Evolutionary conservation across 2,888 invertebrate species (phyloP).

Genomic region (Halictus quadricinctus): DNA sequence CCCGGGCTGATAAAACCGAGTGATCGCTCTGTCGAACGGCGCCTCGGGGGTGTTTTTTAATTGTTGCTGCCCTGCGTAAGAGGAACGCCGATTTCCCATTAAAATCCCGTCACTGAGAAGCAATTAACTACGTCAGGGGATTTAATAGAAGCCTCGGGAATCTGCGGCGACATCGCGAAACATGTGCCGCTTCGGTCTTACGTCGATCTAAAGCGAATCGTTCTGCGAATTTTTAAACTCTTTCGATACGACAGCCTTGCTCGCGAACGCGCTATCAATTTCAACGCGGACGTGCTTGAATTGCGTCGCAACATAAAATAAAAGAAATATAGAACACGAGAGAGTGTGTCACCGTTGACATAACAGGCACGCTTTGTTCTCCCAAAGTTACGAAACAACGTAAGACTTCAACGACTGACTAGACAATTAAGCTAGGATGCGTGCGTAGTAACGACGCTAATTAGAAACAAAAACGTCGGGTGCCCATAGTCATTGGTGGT

Average conservation of each 20-base stretch:
- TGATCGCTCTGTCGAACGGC: constrained; percentile 6
- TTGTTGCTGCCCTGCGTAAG: background rate
- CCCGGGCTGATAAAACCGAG: background rate
- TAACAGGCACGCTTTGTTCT: too few species aligned
- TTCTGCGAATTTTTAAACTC: constrained; percentile 24
- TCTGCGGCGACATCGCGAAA: background rate
- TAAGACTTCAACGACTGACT: background rate
- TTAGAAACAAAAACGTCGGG: background rate
- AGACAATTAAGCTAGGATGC: background rate
- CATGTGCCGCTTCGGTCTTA: constrained; percentile 18
- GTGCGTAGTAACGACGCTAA: background rate
- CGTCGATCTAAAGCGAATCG: constrained; percentile 28
- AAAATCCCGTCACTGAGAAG: constrained; percentile 20
- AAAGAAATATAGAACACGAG: background rate
- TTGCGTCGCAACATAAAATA: background rate
- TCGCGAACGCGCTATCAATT: constrained; percentile 9
- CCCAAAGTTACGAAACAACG: too few species aligned
- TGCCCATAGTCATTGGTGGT: background rate
- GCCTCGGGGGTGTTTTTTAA: constrained; percentile 11
- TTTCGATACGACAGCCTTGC: constrained; percentile 10
- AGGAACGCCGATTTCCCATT: constrained; percentile 13
- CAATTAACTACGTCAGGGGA: constrained; percentile 7
- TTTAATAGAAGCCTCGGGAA: constrained; percentile 14
- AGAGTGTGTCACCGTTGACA: too few species aligned
- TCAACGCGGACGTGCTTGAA: background rate